Evolutionary conservation across 2,113 vertebrate genomes (phyloP), one percentile per base, ranked within the genome.

Genomic region (Sander vitreus): DNA sequence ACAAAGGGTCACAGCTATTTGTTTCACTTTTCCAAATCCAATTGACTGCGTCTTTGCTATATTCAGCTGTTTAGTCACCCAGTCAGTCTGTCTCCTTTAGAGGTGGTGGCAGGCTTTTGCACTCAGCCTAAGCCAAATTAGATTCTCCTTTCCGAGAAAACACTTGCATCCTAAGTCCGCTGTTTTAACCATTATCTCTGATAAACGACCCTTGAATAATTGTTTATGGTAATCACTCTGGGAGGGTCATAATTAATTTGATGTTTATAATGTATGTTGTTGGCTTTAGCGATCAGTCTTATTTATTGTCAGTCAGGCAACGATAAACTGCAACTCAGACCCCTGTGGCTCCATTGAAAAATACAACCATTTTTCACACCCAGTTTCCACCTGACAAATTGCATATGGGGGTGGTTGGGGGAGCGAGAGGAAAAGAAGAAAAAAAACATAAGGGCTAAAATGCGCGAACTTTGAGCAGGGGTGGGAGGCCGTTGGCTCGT

Each of bases 11-110:
- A 81, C 55, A 58, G 78, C 75, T 80, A 86, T 87, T 85, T 92
- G 76, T 91, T 87, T 93, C 89, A 88, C 77, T 88, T 81, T 33
- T 84, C 69, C 64, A 78, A 85, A 88, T 92, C 90, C 79, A 86
- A 81, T 90, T 83, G 86, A 78, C 50, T 83, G 45, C 1, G 3
- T 84, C 53, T 73, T 80, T 58, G 81, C 85, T 81, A 81, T 84
- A 81, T 85, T 69, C 84, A 85, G 75, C 78, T 39, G 6, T 62
- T 77, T 60, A 73, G 60, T 73, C 68, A 25, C 62, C 73, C 60
- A 43, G 59, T 67, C 58, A 36, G 77, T 4, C 69, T 11, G 8
- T 27, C 73, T 73, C 43, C 66, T 77, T 51, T 36, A 72, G 68
- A 81, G 72, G 68, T 68, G 36, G 64, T 15, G 39, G 33, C 27